Percentiles rank a stretch among this genome's conserved stretches.
These are phyloP conservation scores for Lipotes vexillifer DNA, from an alignment of 2,113 vertebrate species.

Conservation along the genomic window DNA sequence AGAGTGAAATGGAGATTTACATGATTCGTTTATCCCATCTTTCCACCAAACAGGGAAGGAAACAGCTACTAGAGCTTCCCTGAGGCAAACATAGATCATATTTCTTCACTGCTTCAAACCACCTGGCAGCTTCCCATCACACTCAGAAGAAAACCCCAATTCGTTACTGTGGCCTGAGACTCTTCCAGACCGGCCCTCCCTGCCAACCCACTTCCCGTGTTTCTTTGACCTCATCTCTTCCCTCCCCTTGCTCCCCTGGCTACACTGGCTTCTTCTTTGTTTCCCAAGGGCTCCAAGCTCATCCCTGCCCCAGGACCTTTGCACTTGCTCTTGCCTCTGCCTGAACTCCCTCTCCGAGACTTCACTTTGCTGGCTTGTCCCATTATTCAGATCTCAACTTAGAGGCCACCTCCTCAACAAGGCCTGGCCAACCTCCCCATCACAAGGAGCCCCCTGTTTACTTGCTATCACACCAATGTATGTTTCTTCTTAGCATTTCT, in stretches of 20 bases:
- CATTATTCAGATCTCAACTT: neutral
- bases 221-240: neutral
- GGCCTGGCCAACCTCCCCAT: accelerated
- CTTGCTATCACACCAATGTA: neutral
- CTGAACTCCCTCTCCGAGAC: neutral
- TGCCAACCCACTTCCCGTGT: too few species aligned
- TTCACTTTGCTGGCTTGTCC: neutral
- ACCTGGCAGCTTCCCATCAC: neutral
- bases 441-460: neutral
- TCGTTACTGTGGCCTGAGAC: neutral
- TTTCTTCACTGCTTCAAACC: neutral
- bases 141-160: neutral
- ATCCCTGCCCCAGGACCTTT: neutral
- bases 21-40: neutral
- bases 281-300: neutral
- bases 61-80: neutral
- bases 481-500: neutral
- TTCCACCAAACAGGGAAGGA: neutral
- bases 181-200: too few species aligned
- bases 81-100: neutral
- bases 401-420: neutral
- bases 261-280: neutral
- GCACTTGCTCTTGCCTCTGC: neutral
- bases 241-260: neutral
- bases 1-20: neutral